Evolutionary conservation across 2,113 vertebrate genomes (phyloP), one percentile per base, ranked within the genome.

Genomic region (Canis aureus): DNA sequence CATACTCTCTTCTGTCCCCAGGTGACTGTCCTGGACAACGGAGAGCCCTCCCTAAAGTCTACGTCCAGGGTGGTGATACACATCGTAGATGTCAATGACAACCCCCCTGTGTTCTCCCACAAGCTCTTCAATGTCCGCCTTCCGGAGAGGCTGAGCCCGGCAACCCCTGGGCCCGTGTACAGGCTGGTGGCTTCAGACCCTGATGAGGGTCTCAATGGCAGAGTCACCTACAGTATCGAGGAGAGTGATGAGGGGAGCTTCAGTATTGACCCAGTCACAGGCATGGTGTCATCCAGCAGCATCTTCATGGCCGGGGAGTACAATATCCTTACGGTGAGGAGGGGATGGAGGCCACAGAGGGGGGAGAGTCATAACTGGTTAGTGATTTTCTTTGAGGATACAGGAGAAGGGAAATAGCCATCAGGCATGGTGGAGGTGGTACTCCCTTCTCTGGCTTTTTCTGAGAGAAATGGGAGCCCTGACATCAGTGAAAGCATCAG

Each of bases 1-100:
- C 95, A 71, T 8, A 0, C 19, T 82, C 6, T 2, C 23, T 96
- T 97, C 98, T 97, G 57, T 96, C 96, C 96, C 67, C 97, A 99
- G 99, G 99, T 99, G 12, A 99, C 99, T 0, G 99, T 99, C 74
- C 99, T 99, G 0, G 99, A 99, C 98, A 99, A 99, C 0, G 99
- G 99, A 22, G 98, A 99, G 2, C 99, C 99, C 1, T 23, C 98
- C 1, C 96, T 99, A n/a, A 98, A 98, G 89, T 99, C 99, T 96
- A 99, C 99, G 73, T 99, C 99, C 97, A 99, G 99, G 51, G 99
- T 99, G 0, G 98, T 99, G 93, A 99, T 99, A 90, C 96, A 98
- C 59, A 98, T 99, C 64, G 93, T 99, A 79, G 99, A 99, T 78
- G 98, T 99, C 95, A 99, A 99, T 0, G 99, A 99, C 99, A 99